Conservation (phyloP, 2,797 vertebrate species). For the Dendrocincla tyrannina region DNA sequence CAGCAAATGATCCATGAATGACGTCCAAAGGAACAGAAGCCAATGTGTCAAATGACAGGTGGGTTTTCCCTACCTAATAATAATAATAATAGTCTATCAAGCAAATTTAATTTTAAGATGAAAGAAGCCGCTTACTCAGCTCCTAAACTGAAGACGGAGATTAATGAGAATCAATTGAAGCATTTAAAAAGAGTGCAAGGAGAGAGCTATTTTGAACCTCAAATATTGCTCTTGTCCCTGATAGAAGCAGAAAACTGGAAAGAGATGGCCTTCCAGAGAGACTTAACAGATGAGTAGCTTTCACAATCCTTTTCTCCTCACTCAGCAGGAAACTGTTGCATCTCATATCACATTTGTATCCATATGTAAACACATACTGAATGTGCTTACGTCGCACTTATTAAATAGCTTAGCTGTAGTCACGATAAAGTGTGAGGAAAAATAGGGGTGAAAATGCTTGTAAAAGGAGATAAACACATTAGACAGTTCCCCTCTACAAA, state of each 20-base stretch:
- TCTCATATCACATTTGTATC: neutral
- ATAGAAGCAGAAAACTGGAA: slow-evolving; percentile 1
- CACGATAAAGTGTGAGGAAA: neutral
- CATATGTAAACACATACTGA: neutral
- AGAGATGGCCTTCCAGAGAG: neutral
- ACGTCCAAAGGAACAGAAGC: neutral
- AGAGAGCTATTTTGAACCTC: slow-evolving; percentile 39
- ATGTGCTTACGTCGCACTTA: rapidly evolving
- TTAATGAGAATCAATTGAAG: slow-evolving; percentile 78
- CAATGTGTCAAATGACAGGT: slow-evolving; percentile 38
- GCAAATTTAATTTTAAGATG: slow-evolving; percentile 64
- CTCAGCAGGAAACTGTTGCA: neutral
- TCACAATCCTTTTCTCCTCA: neutral
- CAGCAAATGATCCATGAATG: neutral
- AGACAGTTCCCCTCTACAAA: neutral
- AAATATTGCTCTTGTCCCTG: neutral
- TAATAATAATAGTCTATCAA: slow-evolving; percentile 51
- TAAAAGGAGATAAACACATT: neutral
- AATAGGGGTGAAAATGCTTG: neutral
- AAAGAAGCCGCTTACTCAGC: slow-evolving; percentile 66
- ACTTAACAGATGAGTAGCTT: neutral
- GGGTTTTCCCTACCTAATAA: slow-evolving; percentile 45
- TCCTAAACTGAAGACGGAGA: slow-evolving; percentile 64
- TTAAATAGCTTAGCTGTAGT: neutral
- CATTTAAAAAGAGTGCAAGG: slow-evolving; percentile 63